Evolutionary conservation across 1,140 invertebrate genomes (phyloP).

Genomic region (Drosophila chauvacae): DNA sequence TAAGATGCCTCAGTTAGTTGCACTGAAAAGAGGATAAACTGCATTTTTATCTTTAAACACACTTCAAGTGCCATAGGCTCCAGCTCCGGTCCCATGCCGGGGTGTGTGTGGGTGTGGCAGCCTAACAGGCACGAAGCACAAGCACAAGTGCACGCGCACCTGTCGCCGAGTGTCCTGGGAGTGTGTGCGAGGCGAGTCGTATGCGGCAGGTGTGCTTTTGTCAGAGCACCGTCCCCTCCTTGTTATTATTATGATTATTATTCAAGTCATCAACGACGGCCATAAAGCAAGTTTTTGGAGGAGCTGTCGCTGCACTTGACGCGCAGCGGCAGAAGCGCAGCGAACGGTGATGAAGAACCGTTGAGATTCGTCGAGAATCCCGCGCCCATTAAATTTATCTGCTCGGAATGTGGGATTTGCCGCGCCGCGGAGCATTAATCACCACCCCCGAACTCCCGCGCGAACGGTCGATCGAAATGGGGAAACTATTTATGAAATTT

Average conservation of each 20-base stretch:
- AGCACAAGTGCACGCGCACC: conserved; percentile 57
- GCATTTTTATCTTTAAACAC: conserved; percentile 83
- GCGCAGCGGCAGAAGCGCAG: conserved; percentile 25
- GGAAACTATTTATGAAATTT: conserved; percentile 69
- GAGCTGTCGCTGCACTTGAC: conserved; percentile 61
- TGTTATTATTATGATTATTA: conserved; percentile 83
- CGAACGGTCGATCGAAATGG: conserved; percentile 20
- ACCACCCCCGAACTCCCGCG: background rate
- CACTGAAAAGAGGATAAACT: conserved; percentile 82
- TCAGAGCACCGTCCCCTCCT: conserved; percentile 68
- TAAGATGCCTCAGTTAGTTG: conserved; percentile 64
- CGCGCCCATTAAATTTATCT: conserved; percentile 74
- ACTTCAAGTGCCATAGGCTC: conserved; percentile 68
- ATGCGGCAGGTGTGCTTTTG: conserved; percentile 74
- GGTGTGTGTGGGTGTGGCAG: conserved; percentile 33
- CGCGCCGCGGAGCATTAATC: conserved; percentile 48
- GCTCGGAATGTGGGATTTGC: conserved; percentile 55
- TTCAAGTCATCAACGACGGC: conserved; percentile 79
- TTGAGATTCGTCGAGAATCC: conserved; percentile 24
- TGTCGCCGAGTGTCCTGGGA: conserved; percentile 28
- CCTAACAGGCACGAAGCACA: conserved; percentile 73
- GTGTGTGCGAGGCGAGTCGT: conserved; percentile 5
- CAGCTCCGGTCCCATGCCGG: background rate
- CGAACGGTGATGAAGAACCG: conserved; percentile 38
- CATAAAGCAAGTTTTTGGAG: conserved; percentile 78